These are phyloP conservation scores for Pseudococcus viburni DNA, from an alignment of 2,888 invertebrate genomes.

Conservation along the genomic window DNA sequence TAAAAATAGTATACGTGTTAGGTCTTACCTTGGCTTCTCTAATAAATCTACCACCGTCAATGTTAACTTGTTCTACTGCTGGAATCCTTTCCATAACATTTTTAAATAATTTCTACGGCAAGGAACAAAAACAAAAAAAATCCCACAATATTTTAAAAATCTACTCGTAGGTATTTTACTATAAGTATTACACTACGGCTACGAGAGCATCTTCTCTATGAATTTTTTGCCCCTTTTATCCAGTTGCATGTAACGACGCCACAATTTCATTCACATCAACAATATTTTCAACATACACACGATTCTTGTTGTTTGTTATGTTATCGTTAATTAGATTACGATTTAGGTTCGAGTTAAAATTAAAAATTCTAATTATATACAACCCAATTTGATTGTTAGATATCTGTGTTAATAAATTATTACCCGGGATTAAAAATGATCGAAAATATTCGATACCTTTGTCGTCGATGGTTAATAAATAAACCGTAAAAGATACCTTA, in stretches of 20 bases:
- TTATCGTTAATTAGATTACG: too few species aligned
- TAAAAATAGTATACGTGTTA: background rate
- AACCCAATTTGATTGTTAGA: background rate
- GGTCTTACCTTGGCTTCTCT: slow-evolving; percentile 95
- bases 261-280: too few species aligned
- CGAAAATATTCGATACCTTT: slow-evolving; percentile 7
- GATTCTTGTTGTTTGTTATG: too few species aligned
- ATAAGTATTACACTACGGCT: too few species aligned
- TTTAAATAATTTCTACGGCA: slow-evolving; percentile 88
- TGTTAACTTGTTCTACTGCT: slow-evolving; percentile 95
- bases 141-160: background rate
- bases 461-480: slow-evolving; percentile 8
- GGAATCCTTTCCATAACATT: slow-evolving; percentile 93
- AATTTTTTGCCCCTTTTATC: too few species aligned
- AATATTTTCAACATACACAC: too few species aligned
- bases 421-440: background rate
- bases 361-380: background rate
- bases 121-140: slow-evolving; percentile 22
- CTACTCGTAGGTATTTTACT: too few species aligned
- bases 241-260: too few species aligned
- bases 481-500: slow-evolving; percentile 76
- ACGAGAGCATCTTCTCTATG: too few species aligned
- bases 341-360: background rate
- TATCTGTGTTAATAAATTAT: background rate
- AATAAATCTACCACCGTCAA: slow-evolving; percentile 94